Conservation (phyloP, 2,888 invertebrate species). For the Strigamia maritima region DNA sequence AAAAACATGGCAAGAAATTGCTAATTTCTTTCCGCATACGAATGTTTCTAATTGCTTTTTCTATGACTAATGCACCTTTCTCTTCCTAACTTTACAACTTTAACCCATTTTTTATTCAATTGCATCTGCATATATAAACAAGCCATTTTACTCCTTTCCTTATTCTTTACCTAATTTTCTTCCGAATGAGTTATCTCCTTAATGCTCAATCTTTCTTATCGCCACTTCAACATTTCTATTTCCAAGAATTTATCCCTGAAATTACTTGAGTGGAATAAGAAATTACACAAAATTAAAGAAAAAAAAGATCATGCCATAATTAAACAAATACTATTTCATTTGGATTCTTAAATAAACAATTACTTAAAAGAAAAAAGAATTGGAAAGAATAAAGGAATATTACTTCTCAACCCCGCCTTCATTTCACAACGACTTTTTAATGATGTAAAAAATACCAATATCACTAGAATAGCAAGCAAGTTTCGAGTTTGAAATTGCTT, state of each 20-base stretch:
- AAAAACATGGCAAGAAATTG: background rate
- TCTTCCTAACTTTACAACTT: background rate
- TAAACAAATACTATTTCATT: background rate
- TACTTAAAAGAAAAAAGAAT: background rate
- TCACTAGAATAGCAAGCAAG: background rate
- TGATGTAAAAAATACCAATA: background rate
- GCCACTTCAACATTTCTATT: background rate
- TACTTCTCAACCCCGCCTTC: background rate
- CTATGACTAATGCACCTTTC: background rate
- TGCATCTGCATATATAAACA: slow-evolving; percentile 16
- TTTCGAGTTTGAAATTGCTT: background rate
- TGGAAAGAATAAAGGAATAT: background rate
- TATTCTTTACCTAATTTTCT: background rate
- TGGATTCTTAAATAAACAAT: background rate
- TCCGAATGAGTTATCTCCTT: background rate
- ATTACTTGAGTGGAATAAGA: background rate
- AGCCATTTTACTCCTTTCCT: background rate
- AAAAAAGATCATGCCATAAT: background rate
- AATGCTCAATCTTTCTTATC: background rate
- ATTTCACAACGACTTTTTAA: background rate
- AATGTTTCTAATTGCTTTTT: background rate
- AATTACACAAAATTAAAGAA: background rate
- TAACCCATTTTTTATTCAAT: background rate
- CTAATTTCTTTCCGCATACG: background rate
- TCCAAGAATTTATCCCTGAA: background rate